phyloP scores from a whole-genome alignment of 2,113 vertebrate species.

The Numida meleagris region DNA sequence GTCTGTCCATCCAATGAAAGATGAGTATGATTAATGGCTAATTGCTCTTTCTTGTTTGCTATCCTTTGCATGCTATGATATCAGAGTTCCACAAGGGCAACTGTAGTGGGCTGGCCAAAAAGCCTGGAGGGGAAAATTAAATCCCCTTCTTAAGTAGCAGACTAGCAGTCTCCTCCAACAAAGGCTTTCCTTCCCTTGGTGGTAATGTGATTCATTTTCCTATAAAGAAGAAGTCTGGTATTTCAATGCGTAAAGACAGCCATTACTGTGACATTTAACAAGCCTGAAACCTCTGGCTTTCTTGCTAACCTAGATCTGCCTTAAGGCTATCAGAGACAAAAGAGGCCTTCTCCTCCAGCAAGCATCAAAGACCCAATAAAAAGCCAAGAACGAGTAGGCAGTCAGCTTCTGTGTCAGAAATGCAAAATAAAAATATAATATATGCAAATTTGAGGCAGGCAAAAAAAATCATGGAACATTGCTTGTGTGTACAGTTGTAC shows the following conservation, averaged over 20 bases:
- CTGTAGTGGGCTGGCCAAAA: conserved; percentile 67
- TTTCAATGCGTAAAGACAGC: conserved; percentile 82
- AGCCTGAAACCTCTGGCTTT: conserved; percentile 80
- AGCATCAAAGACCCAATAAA: conserved; percentile 86
- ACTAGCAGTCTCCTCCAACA: conserved; percentile 76
- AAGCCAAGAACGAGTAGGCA: conserved; percentile 79
- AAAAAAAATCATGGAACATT: conserved; percentile 60
- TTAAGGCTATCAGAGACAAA: conserved; percentile 86
- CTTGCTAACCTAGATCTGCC: conserved; percentile 82
- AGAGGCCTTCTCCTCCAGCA: conserved; percentile 83
- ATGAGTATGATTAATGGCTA: conserved; percentile 62
- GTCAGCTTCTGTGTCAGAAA: conserved; percentile 77
- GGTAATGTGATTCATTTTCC: conserved; percentile 78
- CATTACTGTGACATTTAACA: conserved; percentile 89
- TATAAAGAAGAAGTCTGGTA: conserved; percentile 81
- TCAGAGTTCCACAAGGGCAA: conserved; percentile 66
- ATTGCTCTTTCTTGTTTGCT: conserved; percentile 65
- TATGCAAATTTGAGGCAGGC: conserved; percentile 78
- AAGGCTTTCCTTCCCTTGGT: conserved; percentile 72
- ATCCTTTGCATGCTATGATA: conserved; percentile 46
- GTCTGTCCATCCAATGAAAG: conserved; percentile 45
- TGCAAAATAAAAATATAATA: conserved; percentile 84
- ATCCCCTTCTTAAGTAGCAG: conserved; percentile 74
- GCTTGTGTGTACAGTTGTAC: conserved; percentile 62
- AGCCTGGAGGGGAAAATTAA: conserved; percentile 73